phyloP scores from a whole-genome alignment of 2,113 vertebrate species.

The Cephalopholis sonnerati region DNA sequence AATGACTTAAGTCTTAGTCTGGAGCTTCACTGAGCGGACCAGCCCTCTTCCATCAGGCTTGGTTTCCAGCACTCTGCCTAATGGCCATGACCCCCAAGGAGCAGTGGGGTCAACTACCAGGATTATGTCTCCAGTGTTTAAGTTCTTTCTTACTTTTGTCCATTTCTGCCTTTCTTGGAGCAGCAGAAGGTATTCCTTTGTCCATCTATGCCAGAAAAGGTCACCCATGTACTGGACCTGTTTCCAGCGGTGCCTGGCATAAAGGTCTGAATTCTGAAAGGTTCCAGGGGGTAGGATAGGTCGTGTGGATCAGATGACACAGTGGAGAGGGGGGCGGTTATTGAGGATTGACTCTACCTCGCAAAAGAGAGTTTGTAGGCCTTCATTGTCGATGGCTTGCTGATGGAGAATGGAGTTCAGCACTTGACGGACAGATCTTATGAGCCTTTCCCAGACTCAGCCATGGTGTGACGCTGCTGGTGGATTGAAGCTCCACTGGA shows the following conservation, averaged over 20 bases:
- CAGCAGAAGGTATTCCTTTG: background rate
- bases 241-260: background rate
- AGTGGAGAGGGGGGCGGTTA: no score
- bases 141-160: background rate
- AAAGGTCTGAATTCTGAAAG: background rate
- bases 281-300: background rate
- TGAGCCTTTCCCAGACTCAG: no score
- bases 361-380: no score
- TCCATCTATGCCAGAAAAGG: slow-evolving; percentile 11
- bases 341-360: no score
- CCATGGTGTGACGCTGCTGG: no score
- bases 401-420: no score
- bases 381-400: no score
- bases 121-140: background rate
- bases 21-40: background rate
- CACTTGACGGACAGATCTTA: no score
- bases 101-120: background rate
- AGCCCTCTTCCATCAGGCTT: background rate
- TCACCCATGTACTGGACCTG: background rate
- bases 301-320: background rate
- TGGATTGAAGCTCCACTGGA: no score
- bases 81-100: background rate
- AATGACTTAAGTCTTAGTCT: background rate
- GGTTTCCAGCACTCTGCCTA: background rate
- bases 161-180: background rate